These are phyloP conservation scores for Osedax fenrisi DNA, from an alignment of 2,888 invertebrate species.

Conservation along the genomic window DNA sequence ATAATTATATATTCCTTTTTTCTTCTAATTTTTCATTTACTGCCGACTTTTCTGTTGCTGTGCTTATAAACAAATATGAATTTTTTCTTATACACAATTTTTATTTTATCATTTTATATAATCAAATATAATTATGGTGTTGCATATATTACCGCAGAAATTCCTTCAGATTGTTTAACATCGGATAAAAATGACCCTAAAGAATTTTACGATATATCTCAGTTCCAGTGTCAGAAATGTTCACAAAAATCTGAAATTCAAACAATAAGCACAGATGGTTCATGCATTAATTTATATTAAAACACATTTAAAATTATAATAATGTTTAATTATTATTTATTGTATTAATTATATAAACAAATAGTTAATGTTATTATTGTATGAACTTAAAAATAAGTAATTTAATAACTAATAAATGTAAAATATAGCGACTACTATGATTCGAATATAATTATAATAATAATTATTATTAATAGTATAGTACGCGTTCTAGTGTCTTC, in stretches of 20 bases:
- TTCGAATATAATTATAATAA: too few species aligned
- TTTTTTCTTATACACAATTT: background rate
- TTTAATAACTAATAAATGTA: too few species aligned
- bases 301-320: too few species aligned
- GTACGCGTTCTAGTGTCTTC: too few species aligned
- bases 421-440: too few species aligned
- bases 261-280: slow-evolving; percentile 40
- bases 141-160: slow-evolving; percentile 17
- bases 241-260: slow-evolving; percentile 38
- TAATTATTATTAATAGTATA: too few species aligned
- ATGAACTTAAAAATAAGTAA: too few species aligned
- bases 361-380: too few species aligned
- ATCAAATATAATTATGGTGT: background rate
- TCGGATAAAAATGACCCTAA: slow-evolving; percentile 29
- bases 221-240: slow-evolving; percentile 41
- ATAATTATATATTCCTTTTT: background rate
- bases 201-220: slow-evolving; percentile 41
- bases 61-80: background rate
- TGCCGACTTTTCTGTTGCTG: background rate
- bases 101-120: too few species aligned
- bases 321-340: too few species aligned
- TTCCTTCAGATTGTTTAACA: slow-evolving; percentile 31
- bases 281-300: too few species aligned
- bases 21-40: background rate
- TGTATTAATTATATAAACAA: too few species aligned